Evolutionary conservation across 1,140 invertebrate species (phyloP).

Genomic region (Arion vulgaris): DNA sequence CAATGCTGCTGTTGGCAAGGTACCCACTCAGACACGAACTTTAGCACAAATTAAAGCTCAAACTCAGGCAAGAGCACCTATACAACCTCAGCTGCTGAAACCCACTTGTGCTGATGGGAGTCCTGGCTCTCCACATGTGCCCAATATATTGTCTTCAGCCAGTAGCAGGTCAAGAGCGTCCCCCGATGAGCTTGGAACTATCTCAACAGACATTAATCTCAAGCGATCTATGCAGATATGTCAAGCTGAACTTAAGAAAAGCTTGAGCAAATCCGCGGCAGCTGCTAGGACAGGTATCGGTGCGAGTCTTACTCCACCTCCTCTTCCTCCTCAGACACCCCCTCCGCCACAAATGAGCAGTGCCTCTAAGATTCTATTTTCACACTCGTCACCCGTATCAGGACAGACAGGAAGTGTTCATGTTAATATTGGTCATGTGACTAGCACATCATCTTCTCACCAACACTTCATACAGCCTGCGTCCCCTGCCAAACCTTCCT

Average conservation of each 20-base stretch:
- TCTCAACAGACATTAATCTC: constrained; percentile 82
- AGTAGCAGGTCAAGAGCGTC: constrained; percentile 27
- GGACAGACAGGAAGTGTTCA: not conserved
- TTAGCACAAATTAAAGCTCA: constrained; percentile 69
- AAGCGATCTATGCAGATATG: constrained; percentile 96
- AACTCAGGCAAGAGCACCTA: constrained; percentile 60
- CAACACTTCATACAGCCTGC: constrained; percentile 42
- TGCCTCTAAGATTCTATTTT: constrained; percentile 58
- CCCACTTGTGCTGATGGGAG: constrained; percentile 28
- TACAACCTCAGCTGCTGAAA: constrained; percentile 47
- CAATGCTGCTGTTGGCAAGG: not conserved
- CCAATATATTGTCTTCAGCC: constrained; percentile 50
- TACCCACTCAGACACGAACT: constrained; percentile 61
- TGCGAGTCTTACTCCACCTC: not conserved
- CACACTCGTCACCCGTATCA: constrained; percentile 37
- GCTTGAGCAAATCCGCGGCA: constrained; percentile 28
- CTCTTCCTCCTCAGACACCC: constrained; percentile 13
- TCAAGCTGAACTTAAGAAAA: constrained; percentile 89
- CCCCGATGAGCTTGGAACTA: not conserved
- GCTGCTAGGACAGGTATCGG: not conserved
- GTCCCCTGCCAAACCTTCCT: constrained; percentile 41
- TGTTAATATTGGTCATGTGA: constrained; percentile 17
- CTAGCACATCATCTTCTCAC: constrained; percentile 19
- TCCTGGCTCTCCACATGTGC: constrained; percentile 36
- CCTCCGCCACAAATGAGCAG: constrained; percentile 40